Evolutionary conservation across 2,797 vertebrate genomes (phyloP).

Genomic region (Gymnoscopelus braueri): DNA sequence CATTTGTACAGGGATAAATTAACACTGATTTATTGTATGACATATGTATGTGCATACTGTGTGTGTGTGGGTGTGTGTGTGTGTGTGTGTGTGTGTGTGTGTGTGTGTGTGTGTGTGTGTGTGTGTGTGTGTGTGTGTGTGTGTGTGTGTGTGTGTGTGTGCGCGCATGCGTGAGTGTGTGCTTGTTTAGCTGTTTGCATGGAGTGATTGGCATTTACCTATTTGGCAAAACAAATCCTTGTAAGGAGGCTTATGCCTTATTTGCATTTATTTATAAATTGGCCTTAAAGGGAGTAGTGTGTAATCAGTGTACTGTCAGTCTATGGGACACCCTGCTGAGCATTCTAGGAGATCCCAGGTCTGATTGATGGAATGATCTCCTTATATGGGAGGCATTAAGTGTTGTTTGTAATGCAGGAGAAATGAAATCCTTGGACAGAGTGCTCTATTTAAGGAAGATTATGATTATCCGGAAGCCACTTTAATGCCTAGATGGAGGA

Average conservation of each 20-base stretch:
- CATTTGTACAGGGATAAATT: too few relatives aligned
- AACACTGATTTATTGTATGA: not conserved
- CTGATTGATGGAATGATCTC: slow-evolving; percentile 40
- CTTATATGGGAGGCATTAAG: slow-evolving; percentile 32
- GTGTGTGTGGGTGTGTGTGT: not conserved
- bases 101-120: not conserved
- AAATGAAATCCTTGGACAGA: not conserved
- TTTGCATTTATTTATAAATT: slow-evolving; percentile 22
- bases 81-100: not conserved
- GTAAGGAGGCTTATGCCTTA: slow-evolving; percentile 51
- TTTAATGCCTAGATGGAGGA: slow-evolving; percentile 1
- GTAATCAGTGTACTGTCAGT: slow-evolving; percentile 28
- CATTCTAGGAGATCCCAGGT: slow-evolving; percentile 6
- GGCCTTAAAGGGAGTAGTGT: too few relatives aligned
- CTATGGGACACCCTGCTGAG: slow-evolving; percentile 39
- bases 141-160: not conserved
- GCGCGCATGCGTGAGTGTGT: not conserved
- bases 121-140: not conserved
- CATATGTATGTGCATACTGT: not conserved
- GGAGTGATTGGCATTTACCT: slow-evolving; percentile 56
- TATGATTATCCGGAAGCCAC: not conserved
- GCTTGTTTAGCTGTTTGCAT: slow-evolving; percentile 44
- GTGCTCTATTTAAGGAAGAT: slow-evolving; percentile 9
- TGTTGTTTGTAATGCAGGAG: slow-evolving; percentile 17
- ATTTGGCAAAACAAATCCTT: slow-evolving; percentile 52